These are phyloP conservation scores for Drosophila birchii DNA, from an alignment of 2,888 invertebrate species.

Conservation along the genomic window DNA sequence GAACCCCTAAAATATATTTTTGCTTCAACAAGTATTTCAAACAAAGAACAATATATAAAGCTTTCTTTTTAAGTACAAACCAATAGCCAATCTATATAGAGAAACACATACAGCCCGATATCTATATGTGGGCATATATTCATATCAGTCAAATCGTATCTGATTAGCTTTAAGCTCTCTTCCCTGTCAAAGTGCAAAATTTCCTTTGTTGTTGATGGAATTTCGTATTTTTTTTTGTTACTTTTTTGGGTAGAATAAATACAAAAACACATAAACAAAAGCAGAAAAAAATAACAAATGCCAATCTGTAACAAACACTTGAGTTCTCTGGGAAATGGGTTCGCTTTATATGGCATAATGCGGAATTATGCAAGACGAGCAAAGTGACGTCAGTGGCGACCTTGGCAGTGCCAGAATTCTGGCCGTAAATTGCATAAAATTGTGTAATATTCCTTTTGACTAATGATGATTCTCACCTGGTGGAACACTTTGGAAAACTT, in stretches of 20 bases:
- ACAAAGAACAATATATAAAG: slow-evolving; percentile 43
- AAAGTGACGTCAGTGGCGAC: slow-evolving; percentile 66
- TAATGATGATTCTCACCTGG: slow-evolving; percentile 29
- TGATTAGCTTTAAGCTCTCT: slow-evolving; percentile 71
- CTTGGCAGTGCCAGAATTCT: slow-evolving; percentile 57
- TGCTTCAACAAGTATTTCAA: slow-evolving; percentile 16
- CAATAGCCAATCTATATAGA: slow-evolving; percentile 31
- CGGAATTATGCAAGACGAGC: slow-evolving; percentile 67
- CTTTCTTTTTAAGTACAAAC: slow-evolving; percentile 37
- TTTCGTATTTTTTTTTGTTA: slow-evolving; percentile 43
- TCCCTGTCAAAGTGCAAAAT: slow-evolving; percentile 42
- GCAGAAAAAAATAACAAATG: slow-evolving; percentile 6
- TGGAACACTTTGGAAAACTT: not conserved
- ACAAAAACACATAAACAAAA: slow-evolving; percentile 11
- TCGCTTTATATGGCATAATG: slow-evolving; percentile 29
- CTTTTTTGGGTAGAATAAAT: slow-evolving; percentile 4
- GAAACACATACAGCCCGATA: slow-evolving; percentile 12
- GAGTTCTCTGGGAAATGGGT: not conserved
- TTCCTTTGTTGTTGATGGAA: slow-evolving; percentile 51
- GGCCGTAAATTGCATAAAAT: slow-evolving; percentile 15
- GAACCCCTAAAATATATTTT: not conserved
- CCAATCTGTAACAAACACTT: slow-evolving; percentile 29
- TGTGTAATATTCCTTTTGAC: slow-evolving; percentile 1
- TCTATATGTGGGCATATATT: slow-evolving; percentile 27
- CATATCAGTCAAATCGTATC: slow-evolving; percentile 43